Base-by-base conservation (phyloP, 1,140 invertebrate genomes). In the Gryllus bimaculatus region DNA sequence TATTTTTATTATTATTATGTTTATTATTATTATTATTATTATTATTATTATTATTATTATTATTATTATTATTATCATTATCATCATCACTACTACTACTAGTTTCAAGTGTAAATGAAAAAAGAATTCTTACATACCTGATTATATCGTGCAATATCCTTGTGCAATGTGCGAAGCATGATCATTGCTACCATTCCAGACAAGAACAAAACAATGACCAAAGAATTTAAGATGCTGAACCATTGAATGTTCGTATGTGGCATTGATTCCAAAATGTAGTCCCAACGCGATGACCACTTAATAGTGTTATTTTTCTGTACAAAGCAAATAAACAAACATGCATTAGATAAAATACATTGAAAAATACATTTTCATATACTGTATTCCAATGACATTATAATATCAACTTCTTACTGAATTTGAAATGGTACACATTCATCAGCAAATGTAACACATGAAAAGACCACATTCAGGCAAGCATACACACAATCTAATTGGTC, bases 101-200 rank as follows among this genome's bases (percentile, higher is more conserved):
- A 54, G 18, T 18, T 66, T 66, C 7, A 66, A 66, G 10, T 66
- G 18, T 3, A 66, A 66, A 66, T 18, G 18, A 66, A 66, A 66
- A 66, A 66, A 13, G 54, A 66, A 18, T 66, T 81, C 78, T 20
- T 78, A 85, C 84, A 83, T 84, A 94, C 91, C 87, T 94, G 97
- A 89, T 99, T 99, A 85, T 99, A 99, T 84, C 98, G 89, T 20
- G 97, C 97, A 84, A 99, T 99, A 88, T 99, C 98, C 87, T 98
- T 98, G 85, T 99, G 97, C 49, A 99, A 87, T 21, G 98, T 99
- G 80, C 98, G 90, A 78, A 99, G 86, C 85, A 99, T 91, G 83
- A 99, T 99, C 97, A 99, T 99, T 13, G 97, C 98, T 15, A 99
- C 97, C 98, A 99, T 99, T 82, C 98, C 98, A 83, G 96, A 98